Percentiles rank a stretch among this genome's conserved stretches.
Conservation (phyloP, 2,797 vertebrate genomes). For the Halcyon leucocephala region DNA sequence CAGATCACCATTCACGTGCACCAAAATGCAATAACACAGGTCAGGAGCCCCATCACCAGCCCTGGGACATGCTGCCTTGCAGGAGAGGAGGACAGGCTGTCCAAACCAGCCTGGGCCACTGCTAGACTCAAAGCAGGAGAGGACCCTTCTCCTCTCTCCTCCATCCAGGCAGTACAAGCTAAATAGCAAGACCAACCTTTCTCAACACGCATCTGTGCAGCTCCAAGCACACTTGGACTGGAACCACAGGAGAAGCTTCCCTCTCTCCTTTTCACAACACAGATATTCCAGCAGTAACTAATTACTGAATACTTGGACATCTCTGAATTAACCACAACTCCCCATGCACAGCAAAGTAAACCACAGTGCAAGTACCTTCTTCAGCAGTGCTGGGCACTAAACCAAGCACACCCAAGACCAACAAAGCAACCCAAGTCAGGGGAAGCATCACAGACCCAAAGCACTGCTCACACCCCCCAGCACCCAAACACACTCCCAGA, state of each 20-base stretch:
- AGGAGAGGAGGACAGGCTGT: too few species aligned
- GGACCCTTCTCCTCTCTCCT: neutral
- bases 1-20: neutral
- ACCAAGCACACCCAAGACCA: fast-evolving
- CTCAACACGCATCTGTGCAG: fast-evolving
- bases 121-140: neutral
- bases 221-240: neutral
- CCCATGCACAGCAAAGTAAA: too few species aligned
- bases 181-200: neutral
- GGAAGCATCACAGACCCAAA: neutral
- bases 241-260: neutral
- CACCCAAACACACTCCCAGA: neutral
- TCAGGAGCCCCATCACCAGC: neutral
- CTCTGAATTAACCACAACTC: fast-evolving
- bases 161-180: fast-evolving
- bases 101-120: fast-evolving
- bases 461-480: neutral
- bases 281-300: too few species aligned
- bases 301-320: fast-evolving
- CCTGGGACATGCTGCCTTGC: neutral
- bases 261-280: neutral
- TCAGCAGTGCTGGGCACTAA: fast-evolving
- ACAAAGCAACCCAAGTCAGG: fast-evolving
- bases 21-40: fast-evolving
- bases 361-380: fast-evolving